Evolutionary conservation across 2,797 vertebrate species (phyloP).

Genomic region (Triplophysa yarkandensis): DNA sequence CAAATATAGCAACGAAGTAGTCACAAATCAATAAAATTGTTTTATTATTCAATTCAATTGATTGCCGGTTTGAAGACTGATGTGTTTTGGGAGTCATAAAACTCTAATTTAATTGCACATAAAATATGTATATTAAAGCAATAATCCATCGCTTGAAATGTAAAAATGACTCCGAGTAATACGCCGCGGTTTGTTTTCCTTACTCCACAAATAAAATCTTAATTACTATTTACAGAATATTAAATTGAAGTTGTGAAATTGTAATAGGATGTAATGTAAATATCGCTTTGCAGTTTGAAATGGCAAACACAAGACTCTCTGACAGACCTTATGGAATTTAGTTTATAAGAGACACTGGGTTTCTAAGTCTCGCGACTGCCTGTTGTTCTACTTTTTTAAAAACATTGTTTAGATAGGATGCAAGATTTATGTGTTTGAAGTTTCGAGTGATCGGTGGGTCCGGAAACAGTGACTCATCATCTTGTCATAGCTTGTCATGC

Average conservation of each 20-base stretch:
- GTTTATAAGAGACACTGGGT: neutral
- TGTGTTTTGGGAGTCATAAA: neutral
- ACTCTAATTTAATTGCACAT: no score
- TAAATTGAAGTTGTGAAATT: neutral
- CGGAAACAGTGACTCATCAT: conserved; percentile 58
- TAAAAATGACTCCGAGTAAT: neutral
- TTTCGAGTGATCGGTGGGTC: conserved; percentile 52
- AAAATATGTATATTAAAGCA: neutral
- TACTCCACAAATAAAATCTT: neutral
- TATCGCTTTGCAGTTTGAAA: neutral
- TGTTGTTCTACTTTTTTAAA: conserved; percentile 31
- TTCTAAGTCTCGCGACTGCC: conserved; percentile 16
- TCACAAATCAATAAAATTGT: neutral
- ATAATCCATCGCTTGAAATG: neutral
- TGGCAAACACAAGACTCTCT: neutral
- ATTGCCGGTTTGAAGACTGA: neutral
- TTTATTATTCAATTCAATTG: neutral
- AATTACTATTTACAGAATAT: neutral
- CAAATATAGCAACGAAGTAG: neutral
- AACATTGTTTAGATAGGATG: conserved; percentile 35
- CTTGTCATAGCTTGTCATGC: conserved; percentile 56
- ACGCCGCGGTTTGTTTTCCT: neutral
- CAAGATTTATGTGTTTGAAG: conserved; percentile 55
- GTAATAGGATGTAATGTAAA: neutral
- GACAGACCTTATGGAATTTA: neutral